phyloP scores from a whole-genome alignment of 2,113 vertebrate genomes.

The Perca flavescens region DNA sequence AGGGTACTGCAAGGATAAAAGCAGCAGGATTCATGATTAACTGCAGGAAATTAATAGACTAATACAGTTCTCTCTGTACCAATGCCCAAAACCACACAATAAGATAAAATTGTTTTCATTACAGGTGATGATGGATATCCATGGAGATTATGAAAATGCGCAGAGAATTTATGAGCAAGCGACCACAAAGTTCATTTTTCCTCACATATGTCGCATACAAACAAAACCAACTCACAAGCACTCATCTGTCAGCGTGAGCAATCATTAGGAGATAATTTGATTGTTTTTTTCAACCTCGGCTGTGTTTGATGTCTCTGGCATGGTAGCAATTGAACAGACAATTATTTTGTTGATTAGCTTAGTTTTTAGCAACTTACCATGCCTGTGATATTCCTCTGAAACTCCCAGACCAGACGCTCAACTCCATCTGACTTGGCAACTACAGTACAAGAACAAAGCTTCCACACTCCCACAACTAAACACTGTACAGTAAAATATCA shows the following conservation, averaged over 20 bases:
- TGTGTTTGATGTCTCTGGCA: constrained; percentile 78
- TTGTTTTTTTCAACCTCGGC: constrained; percentile 74
- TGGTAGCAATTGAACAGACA: constrained; percentile 75
- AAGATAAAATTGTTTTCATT: constrained; percentile 70
- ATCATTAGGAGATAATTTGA: constrained; percentile 82
- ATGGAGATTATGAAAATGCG: constrained; percentile 55
- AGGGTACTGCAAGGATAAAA: constrained; percentile 66
- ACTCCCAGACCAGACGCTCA: constrained; percentile 81
- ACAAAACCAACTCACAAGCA: constrained; percentile 39
- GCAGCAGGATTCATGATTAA: constrained; percentile 77
- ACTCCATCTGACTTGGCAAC: constrained; percentile 82
- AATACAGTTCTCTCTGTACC: constrained; percentile 68
- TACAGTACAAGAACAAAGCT: constrained; percentile 69
- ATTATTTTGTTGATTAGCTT: constrained; percentile 82
- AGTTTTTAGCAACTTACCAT: constrained; percentile 77
- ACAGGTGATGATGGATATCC: constrained; percentile 77
- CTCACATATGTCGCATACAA: constrained; percentile 48
- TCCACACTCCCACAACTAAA: constrained; percentile 65
- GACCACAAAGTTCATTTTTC: constrained; percentile 36
- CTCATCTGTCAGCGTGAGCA: constrained; percentile 78
- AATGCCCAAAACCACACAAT: constrained; percentile 67
- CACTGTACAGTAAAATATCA: constrained; percentile 66
- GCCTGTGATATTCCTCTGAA: constrained; percentile 81
- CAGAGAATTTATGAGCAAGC: constrained; percentile 29
- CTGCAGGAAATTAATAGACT: constrained; percentile 79